Conservation (phyloP, 2,888 invertebrate species). For the Dioctria rufipes region DNA sequence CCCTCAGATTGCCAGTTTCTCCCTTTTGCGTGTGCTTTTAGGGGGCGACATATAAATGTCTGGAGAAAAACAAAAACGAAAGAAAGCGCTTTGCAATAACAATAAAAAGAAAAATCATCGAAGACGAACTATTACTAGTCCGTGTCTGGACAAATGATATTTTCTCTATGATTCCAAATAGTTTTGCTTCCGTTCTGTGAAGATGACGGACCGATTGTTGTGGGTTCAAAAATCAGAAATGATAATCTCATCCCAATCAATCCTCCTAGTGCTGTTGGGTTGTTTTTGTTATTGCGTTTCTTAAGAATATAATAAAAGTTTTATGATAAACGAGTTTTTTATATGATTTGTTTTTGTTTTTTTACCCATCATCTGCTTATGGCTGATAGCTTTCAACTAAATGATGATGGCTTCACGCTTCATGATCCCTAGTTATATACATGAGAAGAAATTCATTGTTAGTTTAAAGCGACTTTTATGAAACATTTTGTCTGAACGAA, state of each 20-base stretch:
- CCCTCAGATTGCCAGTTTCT: background rate
- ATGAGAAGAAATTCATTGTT: background rate
- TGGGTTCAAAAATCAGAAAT: background rate
- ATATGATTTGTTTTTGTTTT: no score
- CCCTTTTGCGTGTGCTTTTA: background rate
- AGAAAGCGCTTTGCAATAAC: constrained; percentile 23
- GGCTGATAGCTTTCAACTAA: constrained; percentile 14
- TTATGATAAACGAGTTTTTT: constrained; percentile 38
- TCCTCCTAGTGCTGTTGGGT: background rate
- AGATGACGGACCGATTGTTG: background rate
- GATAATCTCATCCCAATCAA: no score
- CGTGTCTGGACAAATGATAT: constrained; percentile 20
- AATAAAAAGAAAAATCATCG: constrained; percentile 32
- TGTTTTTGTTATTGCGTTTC: constrained; percentile 21
- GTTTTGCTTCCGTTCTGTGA: background rate
- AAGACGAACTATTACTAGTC: background rate
- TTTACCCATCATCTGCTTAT: constrained; percentile 4
- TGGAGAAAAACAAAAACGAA: background rate
- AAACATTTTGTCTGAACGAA: background rate
- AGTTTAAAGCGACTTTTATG: constrained; percentile 4
- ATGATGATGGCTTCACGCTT: constrained; percentile 40
- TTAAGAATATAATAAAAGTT: constrained; percentile 45
- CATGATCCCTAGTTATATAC: background rate
- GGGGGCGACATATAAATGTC: background rate
- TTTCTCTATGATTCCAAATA: constrained; percentile 24